Percentiles rank a stretch among this genome's conserved stretches.
Evolutionary conservation across 2,888 invertebrate genomes (phyloP).

Genomic region (Drosophila atroscutellata): DNA sequence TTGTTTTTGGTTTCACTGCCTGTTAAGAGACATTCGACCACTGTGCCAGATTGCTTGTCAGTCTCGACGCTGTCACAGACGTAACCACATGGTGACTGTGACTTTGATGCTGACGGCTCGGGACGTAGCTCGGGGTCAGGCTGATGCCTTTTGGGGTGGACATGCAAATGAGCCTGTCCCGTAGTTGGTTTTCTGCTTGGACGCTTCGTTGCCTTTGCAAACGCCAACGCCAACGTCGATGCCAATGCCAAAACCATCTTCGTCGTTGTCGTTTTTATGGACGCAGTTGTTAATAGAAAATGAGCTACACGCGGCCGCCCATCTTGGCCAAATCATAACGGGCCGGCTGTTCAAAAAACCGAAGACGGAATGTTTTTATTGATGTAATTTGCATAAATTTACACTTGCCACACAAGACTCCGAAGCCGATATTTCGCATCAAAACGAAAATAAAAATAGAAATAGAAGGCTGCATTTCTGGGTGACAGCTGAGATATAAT

Average conservation of each 20-base stretch:
- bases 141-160: slow-evolving; percentile 45
- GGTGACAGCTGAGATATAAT: slow-evolving; percentile 42
- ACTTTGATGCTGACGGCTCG: slow-evolving; percentile 55
- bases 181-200: slow-evolving; percentile 80
- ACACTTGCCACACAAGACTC: slow-evolving; percentile 63
- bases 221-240: slow-evolving; percentile 22
- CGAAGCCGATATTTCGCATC: slow-evolving; percentile 33
- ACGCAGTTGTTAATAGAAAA: slow-evolving; percentile 82
- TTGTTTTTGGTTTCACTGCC: neutral
- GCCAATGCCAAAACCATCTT: slow-evolving; percentile 14
- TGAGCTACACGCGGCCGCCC: slow-evolving; percentile 72
- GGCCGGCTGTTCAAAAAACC: slow-evolving; percentile 55
- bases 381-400: slow-evolving; percentile 82
- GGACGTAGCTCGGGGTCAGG: slow-evolving; percentile 39
- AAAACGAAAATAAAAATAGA: slow-evolving; percentile 4
- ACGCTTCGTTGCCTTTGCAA: slow-evolving; percentile 75
- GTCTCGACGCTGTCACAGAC: slow-evolving; percentile 74
- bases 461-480: slow-evolving; percentile 16
- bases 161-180: slow-evolving; percentile 80
- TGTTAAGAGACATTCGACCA: slow-evolving; percentile 25
- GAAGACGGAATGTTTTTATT: slow-evolving; percentile 80
- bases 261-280: slow-evolving; percentile 70
- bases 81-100: slow-evolving; percentile 75
- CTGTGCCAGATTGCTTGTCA: slow-evolving; percentile 56
- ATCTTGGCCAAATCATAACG: slow-evolving; percentile 76